Evolutionary conservation across 2,797 vertebrate species (phyloP).

Genomic region (Podargus strigoides): DNA sequence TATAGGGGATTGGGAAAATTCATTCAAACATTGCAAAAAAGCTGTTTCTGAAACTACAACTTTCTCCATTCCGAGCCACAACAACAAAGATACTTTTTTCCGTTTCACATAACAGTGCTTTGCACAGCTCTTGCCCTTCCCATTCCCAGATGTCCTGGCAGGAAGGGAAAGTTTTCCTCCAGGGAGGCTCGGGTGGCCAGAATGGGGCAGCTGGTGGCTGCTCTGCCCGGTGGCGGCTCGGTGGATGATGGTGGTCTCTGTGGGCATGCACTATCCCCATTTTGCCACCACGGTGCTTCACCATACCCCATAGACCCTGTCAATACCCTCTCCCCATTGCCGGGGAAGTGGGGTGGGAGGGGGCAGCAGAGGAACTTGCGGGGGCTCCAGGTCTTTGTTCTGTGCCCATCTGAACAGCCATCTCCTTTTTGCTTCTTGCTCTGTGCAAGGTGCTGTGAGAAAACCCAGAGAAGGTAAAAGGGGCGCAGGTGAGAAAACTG

Average conservation of each 20-base stretch:
- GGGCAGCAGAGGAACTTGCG: too few species aligned
- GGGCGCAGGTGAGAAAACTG: background rate
- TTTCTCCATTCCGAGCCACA: background rate
- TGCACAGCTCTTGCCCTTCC: background rate
- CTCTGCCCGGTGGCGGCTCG: background rate
- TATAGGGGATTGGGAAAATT: background rate
- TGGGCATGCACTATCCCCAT: rapidly evolving
- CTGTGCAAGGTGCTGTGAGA: background rate
- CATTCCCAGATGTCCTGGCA: background rate
- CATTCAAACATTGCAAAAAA: background rate
- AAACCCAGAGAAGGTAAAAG: background rate
- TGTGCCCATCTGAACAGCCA: background rate
- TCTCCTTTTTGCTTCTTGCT: background rate
- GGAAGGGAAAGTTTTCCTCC: background rate
- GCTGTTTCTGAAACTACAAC: background rate
- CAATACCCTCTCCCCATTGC: background rate
- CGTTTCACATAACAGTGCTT: background rate
- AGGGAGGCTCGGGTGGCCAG: background rate
- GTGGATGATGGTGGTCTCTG: too few species aligned
- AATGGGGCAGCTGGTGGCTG: background rate
- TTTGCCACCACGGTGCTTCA: background rate
- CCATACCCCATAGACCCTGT: too few species aligned
- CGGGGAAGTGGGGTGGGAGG: background rate
- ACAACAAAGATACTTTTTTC: background rate
- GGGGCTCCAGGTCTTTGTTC: background rate